phyloP scores from a whole-genome alignment of 2,113 vertebrate species.

The Brachyhypopomus occidentalis region DNA sequence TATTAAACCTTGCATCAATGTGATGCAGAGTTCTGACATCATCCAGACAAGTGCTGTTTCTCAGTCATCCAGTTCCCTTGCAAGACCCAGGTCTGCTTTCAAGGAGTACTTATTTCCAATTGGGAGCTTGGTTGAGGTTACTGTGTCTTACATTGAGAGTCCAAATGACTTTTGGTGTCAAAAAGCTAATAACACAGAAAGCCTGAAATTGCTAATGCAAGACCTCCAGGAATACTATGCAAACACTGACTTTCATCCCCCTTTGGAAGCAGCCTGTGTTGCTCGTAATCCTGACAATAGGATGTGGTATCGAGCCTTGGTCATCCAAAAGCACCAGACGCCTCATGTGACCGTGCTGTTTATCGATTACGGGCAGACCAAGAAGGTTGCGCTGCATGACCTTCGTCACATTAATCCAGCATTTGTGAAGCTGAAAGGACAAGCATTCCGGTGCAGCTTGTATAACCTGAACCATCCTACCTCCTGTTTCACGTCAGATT shows the following conservation, averaged over 20 bases:
- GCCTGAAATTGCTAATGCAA: constrained; percentile 79
- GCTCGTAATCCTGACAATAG: constrained; percentile 77
- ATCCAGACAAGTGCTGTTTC: background rate
- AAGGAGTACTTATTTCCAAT: constrained; percentile 76
- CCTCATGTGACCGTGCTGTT: constrained; percentile 79
- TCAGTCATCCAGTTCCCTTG: constrained; percentile 24
- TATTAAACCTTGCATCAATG: background rate
- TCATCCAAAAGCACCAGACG: constrained; percentile 67
- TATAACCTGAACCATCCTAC: constrained; percentile 81
- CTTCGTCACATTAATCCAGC: constrained; percentile 73
- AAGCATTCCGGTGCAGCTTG: constrained; percentile 92
- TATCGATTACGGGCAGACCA: constrained; percentile 87
- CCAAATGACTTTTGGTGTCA: constrained; percentile 94
- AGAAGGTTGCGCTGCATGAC: constrained; percentile 71
- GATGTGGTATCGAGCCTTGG: constrained; percentile 88
- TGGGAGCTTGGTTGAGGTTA: constrained; percentile 84
- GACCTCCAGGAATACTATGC: constrained; percentile 83
- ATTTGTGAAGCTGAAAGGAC: constrained; percentile 80
- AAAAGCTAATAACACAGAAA: constrained; percentile 66
- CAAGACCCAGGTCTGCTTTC: constrained; percentile 56
- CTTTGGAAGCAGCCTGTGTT: constrained; percentile 76
- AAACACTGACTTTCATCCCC: constrained; percentile 63
- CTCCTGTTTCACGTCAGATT: constrained; percentile 73
- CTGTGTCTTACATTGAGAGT: constrained; percentile 78
- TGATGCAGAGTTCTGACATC: constrained; percentile 4